phyloP scores from a whole-genome alignment of 2,113 vertebrate genomes.

The Myotis brandtii region DNA sequence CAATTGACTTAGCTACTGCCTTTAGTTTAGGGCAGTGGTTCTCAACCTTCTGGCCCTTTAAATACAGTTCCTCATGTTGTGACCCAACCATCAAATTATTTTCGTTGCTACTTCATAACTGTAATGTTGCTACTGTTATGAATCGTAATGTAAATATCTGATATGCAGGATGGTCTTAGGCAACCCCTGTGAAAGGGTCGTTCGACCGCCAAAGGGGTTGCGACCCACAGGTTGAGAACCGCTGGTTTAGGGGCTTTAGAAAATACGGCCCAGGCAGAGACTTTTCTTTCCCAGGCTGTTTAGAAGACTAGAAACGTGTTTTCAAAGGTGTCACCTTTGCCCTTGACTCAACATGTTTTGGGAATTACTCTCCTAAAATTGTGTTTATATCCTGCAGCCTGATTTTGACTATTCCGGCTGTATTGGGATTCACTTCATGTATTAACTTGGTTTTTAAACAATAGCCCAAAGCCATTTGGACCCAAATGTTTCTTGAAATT shows the following conservation, averaged over 20 bases:
- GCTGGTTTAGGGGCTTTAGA: neutral
- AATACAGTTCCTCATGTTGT: too few species aligned
- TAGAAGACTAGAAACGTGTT: neutral
- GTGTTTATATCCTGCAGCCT: neutral
- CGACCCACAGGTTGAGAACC: too few species aligned
- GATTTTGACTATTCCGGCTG: neutral
- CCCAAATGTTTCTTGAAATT: neutral
- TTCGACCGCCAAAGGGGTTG: too few species aligned
- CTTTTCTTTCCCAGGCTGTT: neutral
- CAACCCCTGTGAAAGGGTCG: too few species aligned
- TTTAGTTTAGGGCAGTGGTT: neutral
- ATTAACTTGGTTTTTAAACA: constrained; percentile 7
- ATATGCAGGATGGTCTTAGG: too few species aligned
- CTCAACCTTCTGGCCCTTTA: too few species aligned
- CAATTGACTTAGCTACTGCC: neutral
- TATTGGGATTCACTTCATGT: neutral
- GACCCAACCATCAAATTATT: too few species aligned
- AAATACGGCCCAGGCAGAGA: neutral
- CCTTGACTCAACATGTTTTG: neutral
- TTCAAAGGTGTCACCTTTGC: neutral
- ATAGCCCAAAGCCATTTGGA: neutral
- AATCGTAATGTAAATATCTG: too few species aligned
- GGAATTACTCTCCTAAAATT: neutral
- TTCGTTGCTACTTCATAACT: too few species aligned
- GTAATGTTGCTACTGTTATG: too few species aligned